Evolutionary conservation across 1,140 invertebrate species (phyloP).

Genomic region (Microvelia longipes): DNA sequence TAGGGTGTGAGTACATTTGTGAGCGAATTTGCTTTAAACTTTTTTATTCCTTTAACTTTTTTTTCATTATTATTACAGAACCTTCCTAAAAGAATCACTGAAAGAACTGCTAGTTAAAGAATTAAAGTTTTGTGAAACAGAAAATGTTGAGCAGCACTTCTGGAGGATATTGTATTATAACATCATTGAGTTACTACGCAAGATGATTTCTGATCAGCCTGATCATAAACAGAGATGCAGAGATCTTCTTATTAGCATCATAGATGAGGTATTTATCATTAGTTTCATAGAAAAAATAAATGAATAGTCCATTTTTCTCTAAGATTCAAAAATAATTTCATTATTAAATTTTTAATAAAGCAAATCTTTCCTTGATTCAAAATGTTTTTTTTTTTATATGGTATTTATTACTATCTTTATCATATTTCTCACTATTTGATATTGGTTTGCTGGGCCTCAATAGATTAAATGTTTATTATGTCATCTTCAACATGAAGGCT

Average conservation of each 20-base stretch:
- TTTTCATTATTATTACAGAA: conserved; percentile 24
- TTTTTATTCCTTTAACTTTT: too few species aligned
- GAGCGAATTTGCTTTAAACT: too few species aligned
- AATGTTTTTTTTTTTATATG: background rate
- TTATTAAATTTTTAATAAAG: background rate
- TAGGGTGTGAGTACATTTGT: too few species aligned
- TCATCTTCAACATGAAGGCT: too few species aligned
- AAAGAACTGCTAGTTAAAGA: conserved; percentile 59
- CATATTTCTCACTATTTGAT: too few species aligned
- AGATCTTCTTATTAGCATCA: conserved; percentile 48
- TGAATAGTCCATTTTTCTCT: background rate
- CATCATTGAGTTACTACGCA: conserved; percentile 66
- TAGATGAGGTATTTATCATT: conserved; percentile 43
- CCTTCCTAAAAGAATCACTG: conserved; percentile 52
- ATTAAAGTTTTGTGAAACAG: conserved; percentile 71
- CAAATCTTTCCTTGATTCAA: background rate
- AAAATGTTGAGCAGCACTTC: conserved; percentile 77
- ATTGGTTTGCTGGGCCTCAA: too few species aligned
- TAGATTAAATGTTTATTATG: too few species aligned
- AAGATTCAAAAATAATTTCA: conserved; percentile 2
- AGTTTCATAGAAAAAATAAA: background rate
- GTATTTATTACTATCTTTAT: background rate
- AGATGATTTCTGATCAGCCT: conserved; percentile 39
- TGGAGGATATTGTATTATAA: conserved; percentile 88
- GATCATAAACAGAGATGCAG: conserved; percentile 43